Evolutionary conservation across 2,888 invertebrate genomes (phyloP), one percentile per base, ranked within the genome.

Genomic region (Oscheius myriophilus): DNA sequence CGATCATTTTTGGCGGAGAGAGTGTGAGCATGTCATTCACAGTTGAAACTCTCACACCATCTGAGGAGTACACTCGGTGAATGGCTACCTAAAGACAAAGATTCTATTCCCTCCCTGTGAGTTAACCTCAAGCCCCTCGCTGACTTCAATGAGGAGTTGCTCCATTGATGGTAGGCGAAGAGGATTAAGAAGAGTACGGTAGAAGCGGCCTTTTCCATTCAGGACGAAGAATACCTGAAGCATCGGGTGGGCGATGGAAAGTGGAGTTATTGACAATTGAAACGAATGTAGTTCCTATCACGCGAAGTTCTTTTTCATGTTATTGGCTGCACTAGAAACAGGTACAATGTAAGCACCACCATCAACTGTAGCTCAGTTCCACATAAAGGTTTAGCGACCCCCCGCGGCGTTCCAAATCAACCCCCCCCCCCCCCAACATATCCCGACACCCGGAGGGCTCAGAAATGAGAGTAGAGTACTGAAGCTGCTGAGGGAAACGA

Each of bases 141-240:
- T 77, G n/a, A 80, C 75, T 46, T 85, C 84, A 14, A 76, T 76
- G 39, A 85, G 67, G 21, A 85, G 58, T 21, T 71, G 69, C 25
- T 85, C 83, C 71, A 85, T 71, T 9, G 78, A 66, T 14, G 76
- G 78, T 54, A 73, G 53, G 18, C 75, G 68, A 14, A 73, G 68
- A 26, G 84, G 85, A 67, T 83, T 84, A 14, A 85, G 75, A 16
- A 81, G 67, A 1, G 77, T 65, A 21, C 83, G 80, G 61, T 82
- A 75, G 62, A 83, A 71, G 23, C 73, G 68, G n/a, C 78, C 75
- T 18, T 79, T 78, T 1, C 84, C 85, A 58, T 85, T 85, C 26
- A 84, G 74, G 7, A 82, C 79, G 57, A 85, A 83, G 55, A 76
- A 81, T 18, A 84, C 57, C 82, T 84, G 71, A 52, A 73, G 63